Evolutionary conservation across 2,113 vertebrate species (phyloP), one percentile per base, ranked within the genome.

Genomic region (Neogobius melanostomus): DNA sequence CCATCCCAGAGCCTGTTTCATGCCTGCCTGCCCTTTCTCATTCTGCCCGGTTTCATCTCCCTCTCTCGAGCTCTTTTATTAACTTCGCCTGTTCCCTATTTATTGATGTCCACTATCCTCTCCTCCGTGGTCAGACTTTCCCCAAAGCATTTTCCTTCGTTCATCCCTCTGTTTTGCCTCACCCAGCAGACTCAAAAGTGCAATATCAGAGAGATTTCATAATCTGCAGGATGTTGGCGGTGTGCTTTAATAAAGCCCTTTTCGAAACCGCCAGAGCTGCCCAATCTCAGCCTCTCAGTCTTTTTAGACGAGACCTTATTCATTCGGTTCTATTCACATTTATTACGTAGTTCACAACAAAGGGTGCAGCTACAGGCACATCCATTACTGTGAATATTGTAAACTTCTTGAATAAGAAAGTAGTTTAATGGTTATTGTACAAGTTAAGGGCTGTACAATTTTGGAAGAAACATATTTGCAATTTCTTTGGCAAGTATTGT

Each of bases 121-220:
- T 17, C 15, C 50, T 68, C 57, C 64, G 44, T 52, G 65, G 53
- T 74, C 68, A 57, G 6, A 49, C 67, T 44, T 43, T 36, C 28
- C 74, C 70, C 49, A 4, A 68, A 76, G 53, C 62, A 66, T 71
- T 79, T 52, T 69, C 50, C 73, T 65, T 60, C 51, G 52, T 59
- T 66, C 49, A 0, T 17, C 56, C 69, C 11, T 75, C 11, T 6
- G 52, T 71, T 82, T 76, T 76, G 66, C 71, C 61, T 64, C 60
- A 71, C 56, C 77, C 70, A 16, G 79, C 49, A 71, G 81, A 72
- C 60, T 74, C 75, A 1, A 48, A 63, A 71, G 49, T 64, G 79
- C 75, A 87, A 86, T 86, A 81, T 89, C 75, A 82, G 76, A 83
- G 79, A 72, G 10, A 69, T 80, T 84, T 82, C 72, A 82, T 86